Evolutionary conservation across 1,140 invertebrate genomes (phyloP), one percentile per base, ranked within the genome.

Genomic region (Lepidurus couesii): DNA sequence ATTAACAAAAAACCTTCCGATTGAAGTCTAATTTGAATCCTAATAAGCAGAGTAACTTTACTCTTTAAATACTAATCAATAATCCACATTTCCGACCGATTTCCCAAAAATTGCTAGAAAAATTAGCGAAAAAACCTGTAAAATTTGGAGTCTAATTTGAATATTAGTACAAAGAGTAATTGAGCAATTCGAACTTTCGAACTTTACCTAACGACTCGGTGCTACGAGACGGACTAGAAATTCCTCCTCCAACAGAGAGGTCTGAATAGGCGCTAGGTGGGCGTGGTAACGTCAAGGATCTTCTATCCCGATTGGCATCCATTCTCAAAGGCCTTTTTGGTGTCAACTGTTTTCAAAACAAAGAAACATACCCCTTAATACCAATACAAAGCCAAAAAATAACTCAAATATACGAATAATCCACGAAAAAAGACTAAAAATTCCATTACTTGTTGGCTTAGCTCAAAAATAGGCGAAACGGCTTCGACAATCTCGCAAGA

Each of bases 311-410:
- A 80, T 93, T 91, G n/a, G 89, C 89, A 83, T 95, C 93, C 0
- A 92, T 92, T 75, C 93, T 88, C 7, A 92, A 84, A 0, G 93
- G 93, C 21, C 93, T 85, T 82, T 92, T 91, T 13, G 93, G 88
- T 73, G 91, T 93, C 80, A 95, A 84, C 92, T 95, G 83, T 65
- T 84, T 84, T 80, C 73, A 45, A 78, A 79, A 21, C 16, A 26
- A 77, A 78, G 74, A 24, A 77, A 65, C 0, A 65, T 0, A 21
- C 7, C 42, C 24, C 44, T 10, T 9, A 44, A 21, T 7, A 75
- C 13, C 43, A 75, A n/a, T n/a, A n/a, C n/a, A n/a, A n/a, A 4
- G 34, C 2, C 34, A 34, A 34, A 34, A 34, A 34, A 42, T 43
- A 9, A 79, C 16, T 16, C 10, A 42, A 26, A 26, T 77, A 13